Evolutionary conservation across 1,140 invertebrate species (phyloP), one percentile per base, ranked within the genome.

Genomic region (Ooceraea biroi): DNA sequence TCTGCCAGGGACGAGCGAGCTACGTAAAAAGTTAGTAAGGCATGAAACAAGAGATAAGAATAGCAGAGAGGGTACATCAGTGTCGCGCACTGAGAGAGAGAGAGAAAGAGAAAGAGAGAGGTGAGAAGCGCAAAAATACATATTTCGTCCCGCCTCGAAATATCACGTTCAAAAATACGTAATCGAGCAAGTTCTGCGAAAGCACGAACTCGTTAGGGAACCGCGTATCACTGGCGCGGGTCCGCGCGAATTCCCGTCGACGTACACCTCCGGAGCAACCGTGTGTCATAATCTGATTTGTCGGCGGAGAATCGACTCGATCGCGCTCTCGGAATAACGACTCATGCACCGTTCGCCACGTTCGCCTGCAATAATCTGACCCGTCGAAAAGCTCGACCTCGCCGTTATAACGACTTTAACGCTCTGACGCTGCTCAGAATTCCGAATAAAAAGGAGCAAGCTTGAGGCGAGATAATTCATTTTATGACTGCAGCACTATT

Each of bases 1-100:
- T 69, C 52, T 50, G n/a, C 65, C 22, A 50, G 50, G 73, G 50
- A 80, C 65, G 52, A 65, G 46, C 65, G 69, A 69, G 76, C 76
- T 63, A 63, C 63, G 63, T 78, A 78, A 80, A 80, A 80, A 80
- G 76, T 80, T 71, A 80, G 76, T 80, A 80, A 80, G 76, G 76
- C 65, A 80, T 80, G 76, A 80, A 80, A 80, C 76, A 80, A 46
- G 65, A 80, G 76, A 80, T 80, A 80, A 80, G 76, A 80, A 71
- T 80, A 80, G 76, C 50, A 71, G 69, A n/a, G 57, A 36, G 60
- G 50, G n/a, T 30, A 66, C 27, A 46, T 44, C 58, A 66, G 36
- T 46, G 63, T 19, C 19, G 36, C 69, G 44, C 12, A 36, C 17
- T 27, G 63, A 17, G 22, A 27, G 27, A 19, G 14, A 44, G 52